Percentiles rank a stretch among this genome's conserved stretches.
These are phyloP conservation scores for Drosophila asahinai DNA, from an alignment of 1,140 invertebrate genomes.

Conservation along the genomic window DNA sequence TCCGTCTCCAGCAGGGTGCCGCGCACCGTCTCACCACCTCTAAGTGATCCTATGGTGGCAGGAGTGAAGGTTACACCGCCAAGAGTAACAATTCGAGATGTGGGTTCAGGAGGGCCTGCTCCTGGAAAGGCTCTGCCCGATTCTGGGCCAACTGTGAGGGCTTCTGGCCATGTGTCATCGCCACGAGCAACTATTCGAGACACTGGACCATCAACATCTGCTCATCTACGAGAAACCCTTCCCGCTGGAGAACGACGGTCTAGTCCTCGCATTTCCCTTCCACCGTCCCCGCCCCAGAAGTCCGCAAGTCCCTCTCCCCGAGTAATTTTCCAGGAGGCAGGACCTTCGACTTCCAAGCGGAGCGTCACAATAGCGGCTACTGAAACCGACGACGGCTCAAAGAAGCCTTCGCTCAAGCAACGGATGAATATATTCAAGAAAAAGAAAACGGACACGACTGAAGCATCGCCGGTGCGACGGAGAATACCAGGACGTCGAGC, in stretches of 20 bases:
- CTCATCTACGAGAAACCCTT: no score
- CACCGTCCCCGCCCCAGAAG: background rate
- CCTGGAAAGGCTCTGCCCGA: background rate
- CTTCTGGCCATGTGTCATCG: no score
- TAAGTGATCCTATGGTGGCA: background rate
- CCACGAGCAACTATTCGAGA: background rate
- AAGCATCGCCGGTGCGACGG: no score
- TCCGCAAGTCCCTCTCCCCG: no score
- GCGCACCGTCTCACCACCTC: background rate
- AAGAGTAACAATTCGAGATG: background rate
- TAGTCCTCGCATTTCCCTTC: background rate
- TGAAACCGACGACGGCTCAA: no score
- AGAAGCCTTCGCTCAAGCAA: background rate
- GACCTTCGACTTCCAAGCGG: background rate
- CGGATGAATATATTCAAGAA: background rate
- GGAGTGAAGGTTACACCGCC: accelerated
- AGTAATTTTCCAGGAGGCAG: background rate
- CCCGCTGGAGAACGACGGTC: background rate
- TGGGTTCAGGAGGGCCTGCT: background rate
- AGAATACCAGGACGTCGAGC: no score
- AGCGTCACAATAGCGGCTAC: background rate
- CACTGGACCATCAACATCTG: background rate
- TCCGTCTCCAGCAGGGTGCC: background rate
- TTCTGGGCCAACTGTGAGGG: background rate
- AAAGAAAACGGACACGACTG: background rate